Conservation (phyloP, 2,113 vertebrate genomes). For the Paramormyrops kingsleyae region DNA sequence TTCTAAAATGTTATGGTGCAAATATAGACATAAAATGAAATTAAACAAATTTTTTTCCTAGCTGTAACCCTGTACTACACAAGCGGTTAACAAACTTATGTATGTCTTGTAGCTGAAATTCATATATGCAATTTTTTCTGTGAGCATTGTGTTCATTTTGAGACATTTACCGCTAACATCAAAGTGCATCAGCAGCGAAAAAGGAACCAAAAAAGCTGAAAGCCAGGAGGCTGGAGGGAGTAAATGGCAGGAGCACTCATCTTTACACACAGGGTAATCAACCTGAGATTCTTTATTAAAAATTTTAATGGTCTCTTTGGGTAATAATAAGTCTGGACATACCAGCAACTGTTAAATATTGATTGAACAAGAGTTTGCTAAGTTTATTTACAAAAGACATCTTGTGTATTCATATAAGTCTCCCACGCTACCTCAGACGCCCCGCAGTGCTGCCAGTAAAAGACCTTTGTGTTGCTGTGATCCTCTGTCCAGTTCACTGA, state of each 20-base stretch:
- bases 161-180: neutral
- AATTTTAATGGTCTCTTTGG: neutral
- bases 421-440: neutral
- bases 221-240: neutral
- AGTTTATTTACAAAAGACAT: neutral
- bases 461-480: neutral
- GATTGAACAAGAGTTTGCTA: neutral
- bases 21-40: neutral
- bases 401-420: neutral
- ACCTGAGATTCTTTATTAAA: neutral
- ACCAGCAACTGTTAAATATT: neutral
- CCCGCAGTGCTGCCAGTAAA: neutral
- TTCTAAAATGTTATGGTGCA: neutral
- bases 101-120: neutral
- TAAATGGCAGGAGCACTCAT: neutral
- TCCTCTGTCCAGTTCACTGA: neutral
- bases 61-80: neutral
- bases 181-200: neutral
- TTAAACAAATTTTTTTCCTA: neutral
- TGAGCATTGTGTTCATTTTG: neutral
- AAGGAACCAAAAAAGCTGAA: neutral
- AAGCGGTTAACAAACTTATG: neutral
- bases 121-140: neutral
- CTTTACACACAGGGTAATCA: neutral
- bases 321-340: neutral